phyloP scores from a whole-genome alignment of 1,140 invertebrate genomes.

The Calephelis virginiensis region DNA sequence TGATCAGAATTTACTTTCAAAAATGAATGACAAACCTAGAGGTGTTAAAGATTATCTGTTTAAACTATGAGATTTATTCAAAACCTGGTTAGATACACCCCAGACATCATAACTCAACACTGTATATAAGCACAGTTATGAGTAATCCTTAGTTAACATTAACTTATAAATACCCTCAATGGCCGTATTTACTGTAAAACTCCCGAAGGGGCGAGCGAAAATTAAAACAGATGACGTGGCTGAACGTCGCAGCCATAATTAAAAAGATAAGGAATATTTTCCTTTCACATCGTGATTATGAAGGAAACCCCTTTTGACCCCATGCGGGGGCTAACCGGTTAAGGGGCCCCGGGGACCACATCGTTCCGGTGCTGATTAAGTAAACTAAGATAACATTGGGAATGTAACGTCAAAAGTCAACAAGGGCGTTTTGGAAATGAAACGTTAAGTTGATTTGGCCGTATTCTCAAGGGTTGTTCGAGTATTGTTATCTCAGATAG shows the following conservation, averaged over 20 bases:
- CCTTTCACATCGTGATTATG: constrained; percentile 58
- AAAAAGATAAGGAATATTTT: constrained; percentile 77
- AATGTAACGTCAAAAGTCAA: constrained; percentile 72
- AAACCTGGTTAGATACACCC: no score
- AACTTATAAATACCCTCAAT: constrained; percentile 18
- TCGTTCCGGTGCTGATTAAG: constrained; percentile 66
- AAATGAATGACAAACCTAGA: no score
- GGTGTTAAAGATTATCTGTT: no score
- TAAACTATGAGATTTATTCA: no score
- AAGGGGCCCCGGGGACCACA: constrained; percentile 56
- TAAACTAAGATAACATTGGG: constrained; percentile 73
- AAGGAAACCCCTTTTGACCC: constrained; percentile 57
- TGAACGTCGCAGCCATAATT: constrained; percentile 64
- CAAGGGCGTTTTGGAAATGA: constrained; percentile 59
- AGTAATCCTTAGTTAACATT: background rate
- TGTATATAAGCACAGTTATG: background rate
- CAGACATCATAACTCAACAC: no score
- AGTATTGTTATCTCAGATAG: constrained; percentile 66
- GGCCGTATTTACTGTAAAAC: constrained; percentile 37
- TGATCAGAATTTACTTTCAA: no score
- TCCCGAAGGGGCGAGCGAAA: constrained; percentile 54
- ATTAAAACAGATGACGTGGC: constrained; percentile 73
- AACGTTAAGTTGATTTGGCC: constrained; percentile 70
- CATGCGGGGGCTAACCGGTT: constrained; percentile 58
- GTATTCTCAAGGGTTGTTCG: constrained; percentile 66